Evolutionary conservation across 2,797 vertebrate genomes (phyloP).

Genomic region (Tachyglossus aculeatus): DNA sequence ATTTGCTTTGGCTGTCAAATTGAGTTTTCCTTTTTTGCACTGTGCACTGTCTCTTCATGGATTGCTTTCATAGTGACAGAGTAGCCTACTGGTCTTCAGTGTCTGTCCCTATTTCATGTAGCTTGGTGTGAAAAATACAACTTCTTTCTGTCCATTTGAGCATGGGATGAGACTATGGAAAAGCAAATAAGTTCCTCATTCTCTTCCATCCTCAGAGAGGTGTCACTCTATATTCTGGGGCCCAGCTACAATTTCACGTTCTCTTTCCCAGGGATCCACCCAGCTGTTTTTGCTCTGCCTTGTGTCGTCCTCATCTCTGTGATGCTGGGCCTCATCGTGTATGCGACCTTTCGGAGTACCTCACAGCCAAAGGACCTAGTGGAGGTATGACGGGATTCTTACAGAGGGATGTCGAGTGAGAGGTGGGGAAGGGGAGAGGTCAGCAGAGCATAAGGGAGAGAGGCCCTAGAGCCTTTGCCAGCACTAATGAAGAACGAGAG

Average conservation of each 20-base stretch:
- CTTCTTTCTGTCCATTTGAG: too few relatives aligned
- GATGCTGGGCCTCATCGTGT: slow-evolving; percentile 78
- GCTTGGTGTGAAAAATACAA: too few relatives aligned
- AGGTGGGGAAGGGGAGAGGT: neutral
- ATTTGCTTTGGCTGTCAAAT: too few relatives aligned
- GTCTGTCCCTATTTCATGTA: too few relatives aligned
- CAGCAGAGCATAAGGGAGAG: neutral
- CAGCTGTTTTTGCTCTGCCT: slow-evolving; percentile 80
- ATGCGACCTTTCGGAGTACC: slow-evolving; percentile 73
- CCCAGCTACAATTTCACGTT: neutral
- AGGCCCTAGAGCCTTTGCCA: neutral
- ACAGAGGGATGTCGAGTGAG: neutral
- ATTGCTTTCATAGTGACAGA: too few relatives aligned
- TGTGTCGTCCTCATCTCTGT: slow-evolving; percentile 76
- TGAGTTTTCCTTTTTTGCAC: too few relatives aligned
- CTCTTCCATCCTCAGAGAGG: neutral
- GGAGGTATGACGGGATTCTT: slow-evolving; percentile 72
- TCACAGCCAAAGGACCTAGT: slow-evolving; percentile 66
- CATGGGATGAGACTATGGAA: too few relatives aligned
- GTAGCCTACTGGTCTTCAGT: too few relatives aligned
- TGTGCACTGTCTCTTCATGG: too few relatives aligned
- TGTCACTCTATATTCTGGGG: too few relatives aligned
- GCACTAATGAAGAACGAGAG: neutral
- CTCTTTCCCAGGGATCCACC: slow-evolving; percentile 71
- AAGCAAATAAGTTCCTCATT: too few relatives aligned